Base-by-base conservation (phyloP, 2,888 invertebrate species). In the Drosophila fungiperda region DNA sequence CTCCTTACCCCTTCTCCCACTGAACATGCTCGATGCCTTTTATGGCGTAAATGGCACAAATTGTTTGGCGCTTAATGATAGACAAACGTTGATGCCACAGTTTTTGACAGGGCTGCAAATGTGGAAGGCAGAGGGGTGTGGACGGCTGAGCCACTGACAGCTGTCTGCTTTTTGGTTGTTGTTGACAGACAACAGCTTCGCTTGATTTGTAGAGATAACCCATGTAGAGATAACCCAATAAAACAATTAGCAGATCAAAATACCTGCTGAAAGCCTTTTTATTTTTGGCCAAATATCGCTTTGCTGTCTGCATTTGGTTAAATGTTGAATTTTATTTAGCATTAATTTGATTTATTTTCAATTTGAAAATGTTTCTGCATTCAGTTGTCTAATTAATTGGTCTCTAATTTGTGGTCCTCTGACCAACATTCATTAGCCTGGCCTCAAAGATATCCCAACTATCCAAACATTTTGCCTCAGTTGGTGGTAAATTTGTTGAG, bases 51-150 rank as follows among this genome's bases (percentile, higher is more conserved):
- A 68, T 64, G 71, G 57, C 64, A 62, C 71, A 85, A 80, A 87
- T 76, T 76, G 87, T 68, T 73, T 69, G 68, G 69, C 85, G 78
- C 65, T 67, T 73, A 81, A 78, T 84, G 81, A 74, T 76, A 83
- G 81, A 74, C 83, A 85, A 87, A 80, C 72, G 80, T 72, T 87
- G 68, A 68, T 64, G 74, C 78, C 68, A 57, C 74, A 49, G 38
- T 68, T 60, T 76, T 62, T 69, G 74, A 61, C 78, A 67, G 60
- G 23, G 40, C 60, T 53, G 50, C 65, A 67, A 67, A 55, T 20
- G 23, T 2, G 35, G n/a, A 1, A 15, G 23, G 35, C 9, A 3
- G 12, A 33, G 15, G 20, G 32, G 32, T 33, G 9, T 9, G 20
- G 12, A 5, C 45, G 3, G 11, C 54, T 53, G 42, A 63, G 62